These are phyloP conservation scores for Zophobas morio DNA, from an alignment of 1,140 invertebrate genomes.

Conservation along the genomic window DNA sequence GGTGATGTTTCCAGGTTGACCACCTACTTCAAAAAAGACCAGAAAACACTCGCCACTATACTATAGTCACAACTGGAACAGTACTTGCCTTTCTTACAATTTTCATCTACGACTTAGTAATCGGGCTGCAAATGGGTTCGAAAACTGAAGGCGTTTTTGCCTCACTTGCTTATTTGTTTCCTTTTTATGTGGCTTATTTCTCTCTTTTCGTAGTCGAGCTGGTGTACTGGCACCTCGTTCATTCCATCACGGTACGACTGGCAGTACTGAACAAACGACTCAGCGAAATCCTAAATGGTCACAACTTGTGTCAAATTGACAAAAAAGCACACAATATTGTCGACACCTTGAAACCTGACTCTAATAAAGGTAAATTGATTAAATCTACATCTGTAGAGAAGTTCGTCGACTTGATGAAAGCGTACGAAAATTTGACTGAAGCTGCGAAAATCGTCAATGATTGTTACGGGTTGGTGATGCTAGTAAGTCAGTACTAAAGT, in stretches of 20 bases:
- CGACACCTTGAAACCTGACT: neutral
- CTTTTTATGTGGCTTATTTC: conserved; percentile 13
- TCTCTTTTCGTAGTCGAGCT: conserved; percentile 5
- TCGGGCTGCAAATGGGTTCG: conserved; percentile 1
- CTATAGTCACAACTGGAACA: neutral
- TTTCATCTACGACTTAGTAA: conserved; percentile 3
- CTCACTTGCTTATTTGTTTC: neutral
- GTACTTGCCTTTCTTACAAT: neutral
- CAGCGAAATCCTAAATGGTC: no score
- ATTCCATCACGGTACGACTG: neutral
- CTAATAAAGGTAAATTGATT: neutral
- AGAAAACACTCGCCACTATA: neutral
- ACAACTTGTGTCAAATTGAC: no score
- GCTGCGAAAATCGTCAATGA: conserved; percentile 26
- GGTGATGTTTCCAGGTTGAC: no score
- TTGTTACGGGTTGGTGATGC: conserved; percentile 3
- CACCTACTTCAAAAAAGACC: neutral
- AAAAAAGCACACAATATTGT: neutral
- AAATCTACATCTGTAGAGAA: neutral
- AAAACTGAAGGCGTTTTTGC: neutral
- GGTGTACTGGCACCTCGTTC: conserved; percentile 18
- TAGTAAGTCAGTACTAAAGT: neutral
- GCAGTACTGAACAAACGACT: no score
- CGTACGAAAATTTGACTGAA: conserved; percentile 13
- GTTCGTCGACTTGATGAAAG: conserved; percentile 3